Conservation (phyloP, 2,113 vertebrate genomes). For the Coryphaenoides rupestris region DNA sequence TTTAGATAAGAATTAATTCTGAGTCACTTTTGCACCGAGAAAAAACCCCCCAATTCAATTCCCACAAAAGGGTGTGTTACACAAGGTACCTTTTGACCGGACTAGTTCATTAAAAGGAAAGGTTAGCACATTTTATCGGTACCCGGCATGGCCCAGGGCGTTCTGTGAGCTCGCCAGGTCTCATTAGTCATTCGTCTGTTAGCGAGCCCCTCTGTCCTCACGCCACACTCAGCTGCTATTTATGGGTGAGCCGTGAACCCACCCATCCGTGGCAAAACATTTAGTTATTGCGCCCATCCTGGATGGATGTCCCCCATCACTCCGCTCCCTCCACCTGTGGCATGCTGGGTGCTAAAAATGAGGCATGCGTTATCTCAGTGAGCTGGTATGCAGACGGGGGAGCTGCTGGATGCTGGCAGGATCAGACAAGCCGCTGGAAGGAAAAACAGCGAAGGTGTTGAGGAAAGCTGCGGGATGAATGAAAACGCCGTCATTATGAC, state of each 20-base stretch:
- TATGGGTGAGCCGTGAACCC: slow-evolving; percentile 21
- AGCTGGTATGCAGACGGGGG: slow-evolving; percentile 59
- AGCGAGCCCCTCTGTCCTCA: slow-evolving; percentile 24
- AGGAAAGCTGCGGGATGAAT: slow-evolving; percentile 45
- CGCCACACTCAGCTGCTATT: slow-evolving; percentile 18
- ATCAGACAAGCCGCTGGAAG: slow-evolving; percentile 55
- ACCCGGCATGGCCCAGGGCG: not conserved
- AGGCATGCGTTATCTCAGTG: slow-evolving; percentile 55
- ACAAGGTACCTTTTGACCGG: too few species aligned
- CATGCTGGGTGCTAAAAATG: slow-evolving; percentile 46
- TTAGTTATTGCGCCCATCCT: slow-evolving; percentile 32
- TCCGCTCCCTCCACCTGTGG: slow-evolving; percentile 42
- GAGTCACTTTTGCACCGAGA: too few species aligned
- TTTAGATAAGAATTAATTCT: not conserved
- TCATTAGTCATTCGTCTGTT: slow-evolving; percentile 22
- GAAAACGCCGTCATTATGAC: slow-evolving; percentile 22
- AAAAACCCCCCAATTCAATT: not conserved
- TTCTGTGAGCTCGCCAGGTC: not conserved
- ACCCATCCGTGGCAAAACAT: slow-evolving; percentile 25
- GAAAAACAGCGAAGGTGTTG: slow-evolving; percentile 49
- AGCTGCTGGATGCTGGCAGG: slow-evolving; percentile 46
- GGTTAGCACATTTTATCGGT: not conserved
- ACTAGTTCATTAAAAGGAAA: slow-evolving; percentile 1
- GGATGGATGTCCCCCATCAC: slow-evolving; percentile 35
- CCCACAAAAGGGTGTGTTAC: too few species aligned